These are phyloP conservation scores for Arion vulgaris DNA, from an alignment of 1,140 invertebrate species.

Conservation along the genomic window DNA sequence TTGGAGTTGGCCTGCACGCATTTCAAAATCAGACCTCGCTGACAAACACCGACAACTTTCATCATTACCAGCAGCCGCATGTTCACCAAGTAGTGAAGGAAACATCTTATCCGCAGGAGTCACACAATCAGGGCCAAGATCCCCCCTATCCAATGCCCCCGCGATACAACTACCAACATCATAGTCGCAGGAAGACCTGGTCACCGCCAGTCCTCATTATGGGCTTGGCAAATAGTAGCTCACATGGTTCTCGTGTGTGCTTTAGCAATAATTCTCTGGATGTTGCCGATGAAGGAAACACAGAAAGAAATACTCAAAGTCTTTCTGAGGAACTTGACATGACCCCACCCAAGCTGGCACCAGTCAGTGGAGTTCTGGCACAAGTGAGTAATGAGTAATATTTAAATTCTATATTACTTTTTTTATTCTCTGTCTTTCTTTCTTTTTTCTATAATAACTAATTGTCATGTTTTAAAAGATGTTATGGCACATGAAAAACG, in stretches of 20 bases:
- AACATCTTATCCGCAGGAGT: slow-evolving; percentile 13
- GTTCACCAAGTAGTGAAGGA: background rate
- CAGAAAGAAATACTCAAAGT: slow-evolving; percentile 15
- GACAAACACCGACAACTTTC: background rate
- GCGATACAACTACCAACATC: slow-evolving; percentile 17
- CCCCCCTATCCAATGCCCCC: slow-evolving; percentile 8
- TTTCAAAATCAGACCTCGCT: background rate
- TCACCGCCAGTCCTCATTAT: slow-evolving; percentile 31
- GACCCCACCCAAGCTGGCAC: slow-evolving; percentile 30
- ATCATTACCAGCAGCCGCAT: background rate
- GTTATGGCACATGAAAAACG: no score
- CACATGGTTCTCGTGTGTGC: slow-evolving; percentile 17
- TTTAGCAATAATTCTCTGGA: slow-evolving; percentile 36
- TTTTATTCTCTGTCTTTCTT: no score
- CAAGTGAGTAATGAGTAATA: slow-evolving; percentile 11
- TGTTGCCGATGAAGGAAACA: background rate
- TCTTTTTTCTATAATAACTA: no score
- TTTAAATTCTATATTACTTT: no score
- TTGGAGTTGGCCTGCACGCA: background rate
- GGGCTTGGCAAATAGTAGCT: background rate
- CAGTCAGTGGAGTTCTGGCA: slow-evolving; percentile 38
- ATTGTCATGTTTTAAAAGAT: no score
- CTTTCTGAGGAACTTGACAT: slow-evolving; percentile 28
- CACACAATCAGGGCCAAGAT: background rate
- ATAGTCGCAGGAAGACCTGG: slow-evolving; percentile 34